Conservation (phyloP, 2,797 vertebrate genomes). For the Dicrostonyx torquatus region DNA sequence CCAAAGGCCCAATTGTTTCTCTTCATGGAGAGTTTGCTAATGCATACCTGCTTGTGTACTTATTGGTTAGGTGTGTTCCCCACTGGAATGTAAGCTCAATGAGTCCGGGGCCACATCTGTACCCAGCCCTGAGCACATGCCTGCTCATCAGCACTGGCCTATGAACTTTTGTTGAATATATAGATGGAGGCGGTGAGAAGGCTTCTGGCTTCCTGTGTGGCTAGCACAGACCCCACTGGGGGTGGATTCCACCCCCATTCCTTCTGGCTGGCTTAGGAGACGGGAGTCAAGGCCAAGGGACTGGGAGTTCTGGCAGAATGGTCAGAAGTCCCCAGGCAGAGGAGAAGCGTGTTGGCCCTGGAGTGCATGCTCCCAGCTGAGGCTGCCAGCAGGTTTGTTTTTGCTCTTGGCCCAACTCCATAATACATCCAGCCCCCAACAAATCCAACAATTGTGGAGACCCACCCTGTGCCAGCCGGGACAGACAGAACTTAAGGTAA, state of each 20-base stretch:
- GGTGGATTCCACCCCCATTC: background rate
- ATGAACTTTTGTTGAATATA: background rate
- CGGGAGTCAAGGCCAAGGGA: background rate
- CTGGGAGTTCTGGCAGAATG: slow-evolving; percentile 5
- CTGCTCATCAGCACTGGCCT: background rate
- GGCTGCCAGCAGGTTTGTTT: background rate
- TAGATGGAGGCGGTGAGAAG: background rate
- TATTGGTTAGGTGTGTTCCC: background rate
- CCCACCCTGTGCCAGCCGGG: background rate
- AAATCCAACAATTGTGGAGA: background rate
- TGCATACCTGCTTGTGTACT: background rate
- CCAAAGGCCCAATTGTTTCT: background rate
- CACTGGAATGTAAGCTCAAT: rapidly evolving
- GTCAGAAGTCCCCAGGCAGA: background rate
- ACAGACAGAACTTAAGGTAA: background rate
- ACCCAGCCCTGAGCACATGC: background rate
- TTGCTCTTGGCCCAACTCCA: background rate
- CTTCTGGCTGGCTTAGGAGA: background rate
- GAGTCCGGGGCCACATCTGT: background rate
- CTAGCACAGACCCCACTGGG: background rate
- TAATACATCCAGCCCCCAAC: background rate
- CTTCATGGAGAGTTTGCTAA: background rate
- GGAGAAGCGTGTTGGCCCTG: background rate
- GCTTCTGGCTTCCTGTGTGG: background rate
- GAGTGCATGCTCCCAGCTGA: background rate